These are phyloP conservation scores for Eupeodes luniger DNA, from an alignment of 2,888 invertebrate genomes.

Conservation along the genomic window DNA sequence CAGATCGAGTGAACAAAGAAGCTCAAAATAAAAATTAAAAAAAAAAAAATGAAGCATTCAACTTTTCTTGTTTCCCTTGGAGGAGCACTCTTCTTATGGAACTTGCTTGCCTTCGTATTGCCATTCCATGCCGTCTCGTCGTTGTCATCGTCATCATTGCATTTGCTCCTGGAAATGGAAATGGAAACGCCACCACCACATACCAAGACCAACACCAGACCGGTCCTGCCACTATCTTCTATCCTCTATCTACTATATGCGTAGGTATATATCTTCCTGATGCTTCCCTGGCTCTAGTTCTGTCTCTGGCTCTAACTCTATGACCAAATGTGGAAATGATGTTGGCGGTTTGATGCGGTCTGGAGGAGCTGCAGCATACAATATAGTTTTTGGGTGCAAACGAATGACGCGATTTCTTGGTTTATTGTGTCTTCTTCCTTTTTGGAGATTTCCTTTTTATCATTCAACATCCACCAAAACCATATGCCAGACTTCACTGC, in stretches of 20 bases:
- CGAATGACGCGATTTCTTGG: slow-evolving; percentile 49
- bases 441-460: slow-evolving; percentile 35
- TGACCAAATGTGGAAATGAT: slow-evolving; percentile 63
- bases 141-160: background rate
- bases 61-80: slow-evolving; percentile 52
- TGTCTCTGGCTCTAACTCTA: background rate
- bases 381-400: slow-evolving; percentile 6
- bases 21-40: slow-evolving; percentile 11
- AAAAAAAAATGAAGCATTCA: slow-evolving; percentile 18
- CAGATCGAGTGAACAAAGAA: slow-evolving; percentile 29
- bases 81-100: slow-evolving; percentile 4
- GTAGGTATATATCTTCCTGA: too few relatives aligned
- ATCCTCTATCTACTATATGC: background rate
- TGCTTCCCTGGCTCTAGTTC: background rate
- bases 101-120: background rate
- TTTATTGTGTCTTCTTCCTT: slow-evolving; percentile 30
- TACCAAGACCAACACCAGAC: background rate
- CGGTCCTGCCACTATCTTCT: background rate
- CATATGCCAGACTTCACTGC: background rate
- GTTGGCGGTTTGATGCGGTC: slow-evolving; percentile 61
- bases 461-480: background rate
- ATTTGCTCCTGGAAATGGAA: slow-evolving; percentile 13
- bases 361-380: background rate
- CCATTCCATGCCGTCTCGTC: background rate
- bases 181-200: background rate